phyloP scores from a whole-genome alignment of 2,888 invertebrate genomes.

The Pseudococcus viburni region DNA sequence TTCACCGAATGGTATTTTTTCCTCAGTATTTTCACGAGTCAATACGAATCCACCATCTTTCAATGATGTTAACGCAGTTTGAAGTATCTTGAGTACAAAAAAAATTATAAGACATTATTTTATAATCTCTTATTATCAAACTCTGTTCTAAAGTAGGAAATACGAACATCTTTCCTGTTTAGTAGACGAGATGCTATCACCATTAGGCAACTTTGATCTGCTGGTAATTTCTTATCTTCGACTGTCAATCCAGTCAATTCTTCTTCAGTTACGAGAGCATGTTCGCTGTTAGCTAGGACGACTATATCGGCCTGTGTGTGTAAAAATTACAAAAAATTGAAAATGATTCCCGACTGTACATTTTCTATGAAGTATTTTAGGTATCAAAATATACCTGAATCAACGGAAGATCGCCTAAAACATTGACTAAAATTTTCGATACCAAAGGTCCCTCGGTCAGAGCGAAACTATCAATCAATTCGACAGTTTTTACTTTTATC shows the following conservation, averaged over 20 bases:
- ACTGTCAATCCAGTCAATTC: constrained; percentile 75
- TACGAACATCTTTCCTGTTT: constrained; percentile 73
- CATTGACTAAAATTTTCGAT: constrained; percentile 75
- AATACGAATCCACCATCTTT: constrained; percentile 77
- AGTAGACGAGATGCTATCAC: constrained; percentile 75
- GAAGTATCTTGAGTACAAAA: constrained; percentile 71
- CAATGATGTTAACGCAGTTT: constrained; percentile 73
- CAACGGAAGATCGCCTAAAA: constrained; percentile 76
- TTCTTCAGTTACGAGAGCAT: constrained; percentile 71
- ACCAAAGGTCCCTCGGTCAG: constrained; percentile 74
- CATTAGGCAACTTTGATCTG: constrained; percentile 74
- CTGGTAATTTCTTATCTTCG: constrained; percentile 76
- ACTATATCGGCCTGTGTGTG: constrained; percentile 76
- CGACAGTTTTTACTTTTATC: constrained; percentile 77
- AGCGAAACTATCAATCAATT: constrained; percentile 75
- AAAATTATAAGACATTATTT: neutral
- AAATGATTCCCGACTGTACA: neutral
- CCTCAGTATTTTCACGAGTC: constrained; percentile 75
- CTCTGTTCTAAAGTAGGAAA: constrained; percentile 60
- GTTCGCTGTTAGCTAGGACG: constrained; percentile 72
- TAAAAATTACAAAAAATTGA: neutral
- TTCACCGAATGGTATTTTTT: constrained; percentile 70
- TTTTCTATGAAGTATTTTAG: neutral
- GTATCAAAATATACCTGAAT: constrained; percentile 69
- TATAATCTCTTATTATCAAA: neutral